A percentile compares a stretch with the other conserved stretches of the same genome.
Conservation (phyloP, 2,888 invertebrate species). For the Euproctis similis region DNA sequence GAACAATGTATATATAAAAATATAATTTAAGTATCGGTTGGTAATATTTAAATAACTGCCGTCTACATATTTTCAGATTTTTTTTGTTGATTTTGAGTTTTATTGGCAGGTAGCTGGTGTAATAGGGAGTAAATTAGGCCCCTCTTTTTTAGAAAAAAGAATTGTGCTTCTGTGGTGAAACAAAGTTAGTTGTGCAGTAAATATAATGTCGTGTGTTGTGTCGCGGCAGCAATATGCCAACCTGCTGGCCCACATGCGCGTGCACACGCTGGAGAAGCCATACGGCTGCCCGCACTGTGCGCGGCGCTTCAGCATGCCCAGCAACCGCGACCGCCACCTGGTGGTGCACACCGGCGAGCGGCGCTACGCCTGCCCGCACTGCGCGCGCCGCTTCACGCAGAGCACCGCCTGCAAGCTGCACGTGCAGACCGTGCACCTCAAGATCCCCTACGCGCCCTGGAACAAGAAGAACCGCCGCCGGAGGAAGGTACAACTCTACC, state of each 20-base stretch:
- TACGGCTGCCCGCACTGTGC: slow-evolving; percentile 66
- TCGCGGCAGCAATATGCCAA: slow-evolving; percentile 72
- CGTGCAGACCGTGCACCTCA: slow-evolving; percentile 66
- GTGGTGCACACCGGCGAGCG: slow-evolving; percentile 70
- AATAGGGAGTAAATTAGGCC: too few species aligned
- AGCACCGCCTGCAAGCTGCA: slow-evolving; percentile 66
- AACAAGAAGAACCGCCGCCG: slow-evolving; percentile 62
- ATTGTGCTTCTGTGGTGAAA: too few species aligned
- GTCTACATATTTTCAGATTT: too few species aligned
- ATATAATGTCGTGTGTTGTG: too few species aligned
- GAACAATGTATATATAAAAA: too few species aligned
- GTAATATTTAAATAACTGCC: too few species aligned
- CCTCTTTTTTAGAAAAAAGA: too few species aligned
- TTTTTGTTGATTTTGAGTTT: too few species aligned
- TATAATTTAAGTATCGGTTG: too few species aligned
- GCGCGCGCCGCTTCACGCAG: slow-evolving; percentile 63
- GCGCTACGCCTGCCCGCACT: slow-evolving; percentile 62
- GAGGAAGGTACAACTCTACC: slow-evolving; percentile 37
- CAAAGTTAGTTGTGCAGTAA: too few species aligned
- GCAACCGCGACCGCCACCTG: slow-evolving; percentile 62
- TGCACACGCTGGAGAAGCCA: slow-evolving; percentile 65
- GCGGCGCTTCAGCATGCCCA: slow-evolving; percentile 63
- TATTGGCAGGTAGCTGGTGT: too few species aligned
- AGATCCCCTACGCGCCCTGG: slow-evolving; percentile 70
- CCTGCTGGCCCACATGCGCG: slow-evolving; percentile 64